Base-by-base conservation (phyloP, 2,113 vertebrate genomes). In the Ictalurus furcatus region DNA sequence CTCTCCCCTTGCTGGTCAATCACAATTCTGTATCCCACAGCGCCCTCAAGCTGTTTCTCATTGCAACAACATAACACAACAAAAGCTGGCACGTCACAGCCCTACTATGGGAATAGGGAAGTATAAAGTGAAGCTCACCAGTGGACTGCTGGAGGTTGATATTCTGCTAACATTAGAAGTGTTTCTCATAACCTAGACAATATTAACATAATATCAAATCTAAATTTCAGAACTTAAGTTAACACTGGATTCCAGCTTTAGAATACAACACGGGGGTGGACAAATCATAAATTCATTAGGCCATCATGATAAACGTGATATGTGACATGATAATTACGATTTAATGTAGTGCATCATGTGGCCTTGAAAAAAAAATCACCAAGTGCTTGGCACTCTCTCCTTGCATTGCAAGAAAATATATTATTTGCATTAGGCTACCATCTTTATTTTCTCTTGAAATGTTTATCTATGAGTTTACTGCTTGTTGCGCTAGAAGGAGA, bases 151-250 rank as follows among this genome's bases (percentile, higher is more conserved):
- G 59, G 96, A 94, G 40, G 94, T 92, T 71, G 97, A 96, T 40
- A 94, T 91, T 86, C 95, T 95, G 93, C 96, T 96, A 30, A 91
- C 89, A 1, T 97, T 95, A 89, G 97, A 97, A 7, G 96, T 94
- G 90, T 96, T 97, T 94, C 97, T 96, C 94, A 96, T 95, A 88
- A 96, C 96, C 97, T 98, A 95, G 90, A 91, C 92, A 90, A 93
- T 90, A 94, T 86, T 71, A 59, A 93, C 92, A 94, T 91, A 89
- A 92, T 8, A 58, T 71, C 74, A 59, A 84, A 88, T 54, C 23
- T 69, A 34, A 90, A 30, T 17, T 67, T 52, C 37, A 44, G 0
- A 34, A 67, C 65, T 21, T 34, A 30, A 52, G 0, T 58, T 37
- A 78, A 78, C 13, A 79, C 76, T 7, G 13, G 25, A 52, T 52